Percentiles rank a stretch among this genome's conserved stretches.
Evolutionary conservation across 2,888 invertebrate genomes (phyloP).

Genomic region (Parnassius mnemosyne): DNA sequence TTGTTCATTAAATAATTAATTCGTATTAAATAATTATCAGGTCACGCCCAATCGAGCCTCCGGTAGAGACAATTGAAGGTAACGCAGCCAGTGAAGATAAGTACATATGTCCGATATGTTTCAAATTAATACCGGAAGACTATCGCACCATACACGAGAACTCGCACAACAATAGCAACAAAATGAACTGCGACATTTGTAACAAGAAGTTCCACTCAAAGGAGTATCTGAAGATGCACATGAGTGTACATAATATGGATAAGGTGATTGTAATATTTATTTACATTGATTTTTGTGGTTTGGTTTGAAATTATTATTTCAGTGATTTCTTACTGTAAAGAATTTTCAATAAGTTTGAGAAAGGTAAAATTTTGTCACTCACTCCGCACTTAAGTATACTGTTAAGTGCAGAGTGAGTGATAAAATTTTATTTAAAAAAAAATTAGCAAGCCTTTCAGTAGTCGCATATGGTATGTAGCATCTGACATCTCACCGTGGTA

Average conservation of each 20-base stretch:
- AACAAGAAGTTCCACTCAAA: slow-evolving; percentile 85
- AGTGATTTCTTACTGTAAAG: no score
- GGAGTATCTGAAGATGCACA: slow-evolving; percentile 86
- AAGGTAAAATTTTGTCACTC: no score
- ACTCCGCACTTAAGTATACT: no score
- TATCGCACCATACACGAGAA: slow-evolving; percentile 83
- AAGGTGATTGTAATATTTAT: slow-evolving; percentile 56
- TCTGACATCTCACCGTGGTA: no score
- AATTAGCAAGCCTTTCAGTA: no score
- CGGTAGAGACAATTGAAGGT: slow-evolving; percentile 60
- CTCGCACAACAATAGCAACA: slow-evolving; percentile 81
- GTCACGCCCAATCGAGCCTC: slow-evolving; percentile 66
- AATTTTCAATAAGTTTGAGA: no score
- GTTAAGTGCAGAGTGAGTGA: no score
- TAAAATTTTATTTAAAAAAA: no score
- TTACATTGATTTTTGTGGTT: neutral
- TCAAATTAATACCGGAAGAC: slow-evolving; percentile 65
- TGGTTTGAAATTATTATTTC: no score
- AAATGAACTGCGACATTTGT: slow-evolving; percentile 83
- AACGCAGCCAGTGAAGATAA: slow-evolving; percentile 42
- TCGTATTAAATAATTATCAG: slow-evolving; percentile 35
- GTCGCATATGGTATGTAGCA: no score
- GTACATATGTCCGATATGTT: slow-evolving; percentile 78
- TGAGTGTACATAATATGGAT: slow-evolving; percentile 83
- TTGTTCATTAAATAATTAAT: no score